Percentiles rank a stretch among this genome's conserved stretches.
Evolutionary conservation across 2,113 vertebrate species (phyloP).

Genomic region (Rhadina sibilatrix): DNA sequence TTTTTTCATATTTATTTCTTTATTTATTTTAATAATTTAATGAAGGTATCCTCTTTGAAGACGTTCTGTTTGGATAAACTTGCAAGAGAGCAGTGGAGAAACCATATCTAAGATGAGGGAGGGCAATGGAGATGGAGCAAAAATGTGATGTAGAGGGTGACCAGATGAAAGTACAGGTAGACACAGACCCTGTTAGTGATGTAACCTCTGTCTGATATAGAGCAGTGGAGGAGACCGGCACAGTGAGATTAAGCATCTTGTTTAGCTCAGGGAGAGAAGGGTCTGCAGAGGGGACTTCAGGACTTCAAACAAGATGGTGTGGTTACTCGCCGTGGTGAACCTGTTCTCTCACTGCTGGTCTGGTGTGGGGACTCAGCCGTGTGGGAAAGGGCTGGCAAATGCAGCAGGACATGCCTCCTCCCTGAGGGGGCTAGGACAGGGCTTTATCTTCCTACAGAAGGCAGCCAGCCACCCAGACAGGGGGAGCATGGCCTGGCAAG

Average conservation of each 20-base stretch:
- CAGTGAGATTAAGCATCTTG: neutral
- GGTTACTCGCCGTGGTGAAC: rapidly evolving
- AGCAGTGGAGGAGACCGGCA: neutral
- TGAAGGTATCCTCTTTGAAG: neutral
- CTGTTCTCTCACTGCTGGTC: rapidly evolving
- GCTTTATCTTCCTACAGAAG: neutral
- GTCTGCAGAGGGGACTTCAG: neutral
- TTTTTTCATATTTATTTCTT: neutral
- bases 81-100: neutral
- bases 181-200: neutral
- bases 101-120: neutral
- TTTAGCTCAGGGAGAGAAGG: neutral
- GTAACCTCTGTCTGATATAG: neutral
- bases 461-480: neutral
- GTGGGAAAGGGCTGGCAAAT: rapidly evolving
- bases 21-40: neutral
- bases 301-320: neutral
- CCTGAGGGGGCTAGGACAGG: neutral
- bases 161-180: too few species aligned
- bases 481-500: neutral
- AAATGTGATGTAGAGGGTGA: neutral
- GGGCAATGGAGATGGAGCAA: neutral
- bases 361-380: neutral
- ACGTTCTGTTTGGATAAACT: neutral
- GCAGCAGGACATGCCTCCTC: neutral